These are phyloP conservation scores for Drosophila lutescens DNA, from an alignment of 2,888 invertebrate genomes.

Conservation along the genomic window DNA sequence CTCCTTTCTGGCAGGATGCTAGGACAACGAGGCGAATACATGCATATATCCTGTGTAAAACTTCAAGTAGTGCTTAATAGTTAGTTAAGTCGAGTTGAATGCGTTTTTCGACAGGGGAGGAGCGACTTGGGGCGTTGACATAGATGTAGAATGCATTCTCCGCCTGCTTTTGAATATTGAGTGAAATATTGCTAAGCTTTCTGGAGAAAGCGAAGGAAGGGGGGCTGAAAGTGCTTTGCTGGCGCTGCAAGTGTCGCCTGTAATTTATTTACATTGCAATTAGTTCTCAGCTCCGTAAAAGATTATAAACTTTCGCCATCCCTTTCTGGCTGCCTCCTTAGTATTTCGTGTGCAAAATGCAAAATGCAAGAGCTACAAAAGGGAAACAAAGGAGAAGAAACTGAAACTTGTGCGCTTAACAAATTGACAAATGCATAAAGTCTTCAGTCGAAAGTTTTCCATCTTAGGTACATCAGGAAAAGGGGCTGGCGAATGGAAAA, in stretches of 20 bases:
- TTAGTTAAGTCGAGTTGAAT: conserved; percentile 78
- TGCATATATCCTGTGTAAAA: conserved; percentile 68
- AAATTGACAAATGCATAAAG: conserved; percentile 63
- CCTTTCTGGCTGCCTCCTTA: neutral
- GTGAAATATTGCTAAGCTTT: conserved; percentile 64
- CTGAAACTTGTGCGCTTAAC: conserved; percentile 66
- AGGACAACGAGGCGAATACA: conserved; percentile 60
- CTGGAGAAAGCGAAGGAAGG: neutral
- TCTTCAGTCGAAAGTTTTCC: conserved; percentile 20
- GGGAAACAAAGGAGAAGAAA: conserved; percentile 29
- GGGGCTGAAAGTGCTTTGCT: conserved; percentile 21
- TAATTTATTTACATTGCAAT: conserved; percentile 83
- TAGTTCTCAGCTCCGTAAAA: conserved; percentile 81
- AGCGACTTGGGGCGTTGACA: neutral
- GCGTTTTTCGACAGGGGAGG: conserved; percentile 54
- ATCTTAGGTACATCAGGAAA: conserved; percentile 12
- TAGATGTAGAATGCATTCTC: conserved; percentile 26
- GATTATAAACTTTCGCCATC: conserved; percentile 75
- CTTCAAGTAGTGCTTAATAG: conserved; percentile 76
- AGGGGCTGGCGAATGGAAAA: neutral
- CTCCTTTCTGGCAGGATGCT: conserved; percentile 25
- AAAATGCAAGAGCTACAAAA: conserved; percentile 27
- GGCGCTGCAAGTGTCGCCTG: conserved; percentile 67
- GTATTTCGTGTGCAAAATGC: neutral
- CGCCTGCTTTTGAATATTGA: conserved; percentile 72